Evolutionary conservation across 2,888 invertebrate genomes (phyloP), one percentile per base, ranked within the genome.

Genomic region (Amphimallon solstitiale): DNA sequence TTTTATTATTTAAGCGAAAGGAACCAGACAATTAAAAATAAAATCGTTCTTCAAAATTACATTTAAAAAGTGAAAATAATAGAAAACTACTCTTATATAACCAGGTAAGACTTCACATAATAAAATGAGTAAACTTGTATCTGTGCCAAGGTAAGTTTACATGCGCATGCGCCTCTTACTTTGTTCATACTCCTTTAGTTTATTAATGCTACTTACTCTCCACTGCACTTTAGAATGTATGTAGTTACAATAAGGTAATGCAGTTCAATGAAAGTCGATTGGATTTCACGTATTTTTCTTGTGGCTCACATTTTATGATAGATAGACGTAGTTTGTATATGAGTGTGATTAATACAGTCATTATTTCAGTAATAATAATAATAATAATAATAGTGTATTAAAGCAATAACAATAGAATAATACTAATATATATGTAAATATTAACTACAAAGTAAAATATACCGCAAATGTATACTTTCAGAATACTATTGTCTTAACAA

Each of bases 61-160:
- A 72, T 79, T 78, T 79, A 78, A 80, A 81, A 81, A 81, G 81
- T 81, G 81, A 81, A 81, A 81, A 81, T 79, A 81, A 80, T 81
- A 81, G 80, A 81, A 81, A 81, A 81, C 78, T 74, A 74, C 75
- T 72, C 79, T 81, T 81, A 81, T 81, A 81, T 81, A 81, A 81
- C 75, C 75, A 73, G 74, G 76, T 72, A 77, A 77, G 77, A 76
- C 77, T 79, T 74, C 77, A 78, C 79, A 80, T 80, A 80, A 80
- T 78, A 78, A 80, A 79, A 76, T 75, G 77, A 75, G 74, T 75
- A 75, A 76, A 75, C 76, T 72, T 73, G 77, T 77, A 81, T 79
- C 78, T 81, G 78, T 81, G 81, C 81, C 81, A 81, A 81, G 81
- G 81, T 80, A 79, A 80, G 76, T 78, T 70, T 72, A 75, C 76